These are phyloP conservation scores for Meta bourneti DNA, from an alignment of 2,888 invertebrate genomes.

Conservation along the genomic window DNA sequence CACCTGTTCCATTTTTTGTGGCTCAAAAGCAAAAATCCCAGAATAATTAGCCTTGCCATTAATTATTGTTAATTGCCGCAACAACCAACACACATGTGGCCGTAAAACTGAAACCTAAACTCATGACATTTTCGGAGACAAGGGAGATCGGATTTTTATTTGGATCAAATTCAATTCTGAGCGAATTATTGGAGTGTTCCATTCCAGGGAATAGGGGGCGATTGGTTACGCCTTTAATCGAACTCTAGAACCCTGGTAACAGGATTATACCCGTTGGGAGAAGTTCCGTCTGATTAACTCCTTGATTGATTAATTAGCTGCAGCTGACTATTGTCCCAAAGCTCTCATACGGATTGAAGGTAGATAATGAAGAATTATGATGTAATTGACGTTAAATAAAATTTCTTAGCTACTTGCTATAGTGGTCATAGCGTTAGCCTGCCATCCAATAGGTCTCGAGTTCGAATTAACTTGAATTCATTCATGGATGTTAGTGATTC, in stretches of 20 bases:
- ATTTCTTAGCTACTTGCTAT: no score
- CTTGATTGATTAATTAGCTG: conserved; percentile 43
- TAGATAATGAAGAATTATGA: background rate
- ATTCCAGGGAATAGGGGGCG: background rate
- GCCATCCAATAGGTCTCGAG: no score
- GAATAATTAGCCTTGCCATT: background rate
- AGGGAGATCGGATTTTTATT: background rate
- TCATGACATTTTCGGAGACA: background rate
- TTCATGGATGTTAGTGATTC: no score
- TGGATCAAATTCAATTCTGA: background rate
- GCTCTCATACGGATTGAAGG: background rate
- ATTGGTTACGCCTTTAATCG: background rate
- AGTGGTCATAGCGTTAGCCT: no score
- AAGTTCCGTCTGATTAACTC: conserved; percentile 22
- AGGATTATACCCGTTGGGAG: background rate
- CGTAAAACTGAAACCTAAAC: background rate
- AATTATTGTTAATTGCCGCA: background rate
- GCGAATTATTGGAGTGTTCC: background rate
- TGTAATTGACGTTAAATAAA: no score
- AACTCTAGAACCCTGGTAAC: background rate
- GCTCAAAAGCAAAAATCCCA: background rate
- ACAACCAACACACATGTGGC: background rate
- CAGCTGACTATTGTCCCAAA: background rate
- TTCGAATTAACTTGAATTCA: no score
- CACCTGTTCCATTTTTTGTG: conserved; percentile 1